Base-by-base conservation (phyloP, 2,888 invertebrate genomes). In the Drosophila emarginata region DNA sequence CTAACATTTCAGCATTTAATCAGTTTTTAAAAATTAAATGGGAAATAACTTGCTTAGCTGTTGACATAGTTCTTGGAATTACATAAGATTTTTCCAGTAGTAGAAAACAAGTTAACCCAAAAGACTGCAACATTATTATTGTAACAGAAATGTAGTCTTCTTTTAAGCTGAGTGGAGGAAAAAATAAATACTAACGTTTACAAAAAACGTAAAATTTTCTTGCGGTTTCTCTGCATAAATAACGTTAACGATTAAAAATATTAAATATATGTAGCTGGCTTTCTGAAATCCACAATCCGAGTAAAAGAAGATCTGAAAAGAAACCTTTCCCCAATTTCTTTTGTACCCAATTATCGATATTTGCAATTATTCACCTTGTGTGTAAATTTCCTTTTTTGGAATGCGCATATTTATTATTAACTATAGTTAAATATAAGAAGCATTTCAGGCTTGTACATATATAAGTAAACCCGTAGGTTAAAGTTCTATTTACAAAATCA, bases 401-500 rank as follows among this genome's bases (percentile, higher is more conserved):
- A 73, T 73, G 74, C 74, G 53, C 60, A 21, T 26, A 51, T 67
- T 72, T 60, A 39, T 72, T 60, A 39, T 56, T 61, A 7, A 51
- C 40, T 62, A 40, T 40, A 23, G 12, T 58, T 56, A 26, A 23
- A 32, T 45, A 12, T 53, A 52, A 11, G 2, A 51, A 28, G 36
- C 23, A 39, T 54, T 12, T 32, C 15, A 53, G 11, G 26, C 26
- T 52, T 54, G 11, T 15, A 12, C 53, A 28, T 54, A 36, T 37
- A 5, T 40, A 7, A 23, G 15, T 40, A 9, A 36, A 23, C 54
- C 15, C 7, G 9, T 23, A 51, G 11, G 58, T 51, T 14, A 37
- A 45, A 28, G 53, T 57, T 21, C 45, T 73, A 71, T 74, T 67
- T 75, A 74, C 71, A 75, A 37, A 67, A 52, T 53, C 50, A 53